phyloP scores from a whole-genome alignment of 1,140 invertebrate genomes.

The Micrasema minimum region DNA sequence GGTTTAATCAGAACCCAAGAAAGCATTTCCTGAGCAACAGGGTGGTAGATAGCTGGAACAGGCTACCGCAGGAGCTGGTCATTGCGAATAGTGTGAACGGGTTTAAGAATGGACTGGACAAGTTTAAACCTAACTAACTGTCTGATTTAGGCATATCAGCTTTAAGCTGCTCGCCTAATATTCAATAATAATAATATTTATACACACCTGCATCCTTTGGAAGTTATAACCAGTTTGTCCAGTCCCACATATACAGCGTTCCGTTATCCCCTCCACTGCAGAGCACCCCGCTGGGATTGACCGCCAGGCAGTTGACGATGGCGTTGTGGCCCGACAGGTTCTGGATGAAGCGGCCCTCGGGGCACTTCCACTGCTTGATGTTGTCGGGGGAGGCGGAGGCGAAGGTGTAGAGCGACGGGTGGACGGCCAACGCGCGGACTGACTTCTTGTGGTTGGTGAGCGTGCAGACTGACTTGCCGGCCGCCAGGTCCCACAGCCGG shows the following conservation, averaged over 20 bases:
- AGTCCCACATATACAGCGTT: conserved; percentile 99
- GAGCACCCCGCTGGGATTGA: conserved; percentile 94
- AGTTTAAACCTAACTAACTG: no score
- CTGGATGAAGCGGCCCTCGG: conserved; percentile 98
- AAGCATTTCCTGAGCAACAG: no score
- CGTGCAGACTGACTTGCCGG: conserved; percentile 93
- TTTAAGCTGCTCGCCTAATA: no score
- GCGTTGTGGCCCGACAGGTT: conserved; percentile 98
- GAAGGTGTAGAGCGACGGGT: conserved; percentile 96
- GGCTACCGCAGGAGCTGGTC: no score
- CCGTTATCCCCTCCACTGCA: conserved; percentile 99
- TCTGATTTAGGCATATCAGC: no score
- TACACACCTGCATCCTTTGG: conserved; percentile 79
- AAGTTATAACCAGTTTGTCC: conserved; percentile 99
- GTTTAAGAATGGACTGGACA: no score
- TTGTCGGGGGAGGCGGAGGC: conserved; percentile 98
- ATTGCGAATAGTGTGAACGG: no score
- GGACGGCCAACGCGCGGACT: conserved; percentile 89
- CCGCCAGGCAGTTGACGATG: conserved; percentile 95
- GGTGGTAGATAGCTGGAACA: no score
- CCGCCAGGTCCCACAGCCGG: conserved; percentile 96
- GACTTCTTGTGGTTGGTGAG: conserved; percentile 99
- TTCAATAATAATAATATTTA: no score
- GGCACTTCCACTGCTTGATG: conserved; percentile 99
- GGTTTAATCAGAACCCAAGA: no score